These are phyloP conservation scores for Hydropsyche tenuis DNA, from an alignment of 1,140 invertebrate species.

Conservation along the genomic window DNA sequence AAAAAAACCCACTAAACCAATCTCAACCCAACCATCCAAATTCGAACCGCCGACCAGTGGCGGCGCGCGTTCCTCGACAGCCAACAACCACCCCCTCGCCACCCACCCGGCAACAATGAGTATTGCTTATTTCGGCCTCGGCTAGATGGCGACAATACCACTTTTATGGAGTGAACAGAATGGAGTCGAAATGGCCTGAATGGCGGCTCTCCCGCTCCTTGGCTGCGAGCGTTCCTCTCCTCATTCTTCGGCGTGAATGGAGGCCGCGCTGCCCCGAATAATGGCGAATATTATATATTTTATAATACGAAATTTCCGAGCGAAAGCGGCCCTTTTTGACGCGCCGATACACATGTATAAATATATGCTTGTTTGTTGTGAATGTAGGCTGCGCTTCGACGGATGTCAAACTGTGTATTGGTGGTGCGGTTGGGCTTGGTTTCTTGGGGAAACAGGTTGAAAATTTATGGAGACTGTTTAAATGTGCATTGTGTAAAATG, in stretches of 20 bases:
- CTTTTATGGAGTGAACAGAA: slow-evolving; percentile 50
- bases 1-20: too few species aligned
- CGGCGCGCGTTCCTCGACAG: too few species aligned
- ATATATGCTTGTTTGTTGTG: too few species aligned
- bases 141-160: slow-evolving; percentile 51
- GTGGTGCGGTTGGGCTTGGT: too few species aligned
- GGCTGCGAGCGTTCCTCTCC: slow-evolving; percentile 49
- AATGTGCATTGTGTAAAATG: too few species aligned
- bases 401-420: too few species aligned
- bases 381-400: too few species aligned
- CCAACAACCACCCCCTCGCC: slow-evolving; percentile 19
- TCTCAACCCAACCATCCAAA: too few species aligned
- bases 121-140: slow-evolving; percentile 51
- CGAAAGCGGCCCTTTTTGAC: slow-evolving; percentile 45
- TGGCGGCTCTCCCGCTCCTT: slow-evolving; percentile 47
- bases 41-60: too few species aligned
- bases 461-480: too few species aligned
- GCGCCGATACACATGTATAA: too few species aligned
- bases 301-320: slow-evolving; percentile 46
- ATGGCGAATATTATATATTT: slow-evolving; percentile 50
- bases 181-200: slow-evolving; percentile 51
- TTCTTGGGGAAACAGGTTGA: too few species aligned
- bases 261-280: slow-evolving; percentile 43
- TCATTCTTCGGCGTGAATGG: slow-evolving; percentile 49
- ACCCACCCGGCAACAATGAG: slow-evolving; percentile 44